Evolutionary conservation across 1,140 invertebrate genomes (phyloP).

Genomic region (Drosophila repletoides): DNA sequence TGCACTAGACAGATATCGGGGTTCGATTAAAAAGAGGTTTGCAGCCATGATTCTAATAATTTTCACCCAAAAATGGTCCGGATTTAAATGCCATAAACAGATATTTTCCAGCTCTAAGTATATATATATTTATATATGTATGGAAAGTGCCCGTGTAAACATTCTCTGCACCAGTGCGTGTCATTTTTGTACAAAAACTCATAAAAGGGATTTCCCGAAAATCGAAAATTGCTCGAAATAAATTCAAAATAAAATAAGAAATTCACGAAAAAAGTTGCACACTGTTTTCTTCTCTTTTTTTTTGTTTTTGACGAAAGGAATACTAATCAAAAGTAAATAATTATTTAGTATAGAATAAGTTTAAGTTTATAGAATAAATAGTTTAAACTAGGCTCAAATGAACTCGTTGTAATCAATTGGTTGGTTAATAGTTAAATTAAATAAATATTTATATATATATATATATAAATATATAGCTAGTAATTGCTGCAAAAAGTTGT

Average conservation of each 20-base stretch:
- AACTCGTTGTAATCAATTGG: constrained; percentile 31
- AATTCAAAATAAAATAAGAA: constrained; percentile 42
- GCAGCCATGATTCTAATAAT: too few species aligned
- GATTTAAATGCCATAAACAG: too few species aligned
- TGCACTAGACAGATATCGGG: too few species aligned
- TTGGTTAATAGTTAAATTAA: constrained; percentile 38
- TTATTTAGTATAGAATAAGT: constrained; percentile 61
- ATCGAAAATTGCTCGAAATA: constrained; percentile 13
- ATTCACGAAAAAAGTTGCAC: constrained; percentile 77
- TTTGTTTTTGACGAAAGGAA: constrained; percentile 24
- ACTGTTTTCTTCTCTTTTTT: constrained; percentile 42
- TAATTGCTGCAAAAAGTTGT: constrained; percentile 33
- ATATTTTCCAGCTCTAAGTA: constrained; percentile 10
- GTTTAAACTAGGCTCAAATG: constrained; percentile 42
- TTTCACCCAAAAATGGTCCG: too few species aligned
- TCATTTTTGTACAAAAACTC: constrained; percentile 18
- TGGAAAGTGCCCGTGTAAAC: constrained; percentile 38
- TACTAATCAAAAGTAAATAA: constrained; percentile 55
- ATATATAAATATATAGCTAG: constrained; percentile 9
- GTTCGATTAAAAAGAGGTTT: too few species aligned
- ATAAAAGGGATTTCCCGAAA: constrained; percentile 5
- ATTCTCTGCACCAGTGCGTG: constrained; percentile 60
- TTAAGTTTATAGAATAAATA: constrained; percentile 32
- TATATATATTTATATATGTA: too few species aligned
- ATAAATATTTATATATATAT: too few species aligned